Percentiles rank a stretch among this genome's conserved stretches.
Evolutionary conservation across 2,797 vertebrate genomes (phyloP).

Genomic region (Takifugu rubripes): DNA sequence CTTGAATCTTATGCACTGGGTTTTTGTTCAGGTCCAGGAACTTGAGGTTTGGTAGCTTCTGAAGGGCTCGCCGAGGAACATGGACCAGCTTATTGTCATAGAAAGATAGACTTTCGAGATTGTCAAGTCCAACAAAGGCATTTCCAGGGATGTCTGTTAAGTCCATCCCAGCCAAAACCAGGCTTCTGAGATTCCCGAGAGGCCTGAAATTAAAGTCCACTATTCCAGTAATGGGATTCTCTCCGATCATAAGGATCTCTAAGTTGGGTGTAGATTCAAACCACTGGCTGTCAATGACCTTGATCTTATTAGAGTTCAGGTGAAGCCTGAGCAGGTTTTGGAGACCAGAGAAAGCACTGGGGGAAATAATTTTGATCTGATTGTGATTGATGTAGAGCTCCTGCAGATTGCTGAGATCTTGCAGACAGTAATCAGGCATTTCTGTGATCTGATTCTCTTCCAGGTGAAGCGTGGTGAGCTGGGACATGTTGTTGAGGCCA

Average conservation of each 20-base stretch:
- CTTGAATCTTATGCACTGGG: conserved; percentile 90
- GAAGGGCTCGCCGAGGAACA: conserved; percentile 89
- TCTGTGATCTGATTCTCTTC: conserved; percentile 95
- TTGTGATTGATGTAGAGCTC: conserved; percentile 99
- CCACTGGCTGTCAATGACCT: conserved; percentile 90
- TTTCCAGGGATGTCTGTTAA: conserved; percentile 92
- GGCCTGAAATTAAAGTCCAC: conserved; percentile 94
- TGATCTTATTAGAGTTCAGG: conserved; percentile 93
- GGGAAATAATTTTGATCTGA: conserved; percentile 89
- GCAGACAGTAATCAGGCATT: conserved; percentile 91
- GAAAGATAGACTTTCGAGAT: conserved; percentile 93
- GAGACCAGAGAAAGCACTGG: conserved; percentile 90
- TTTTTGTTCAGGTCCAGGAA: conserved; percentile 99
- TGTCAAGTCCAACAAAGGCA: conserved; percentile 92
- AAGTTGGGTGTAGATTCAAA: conserved; percentile 94
- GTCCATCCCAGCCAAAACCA: conserved; percentile 95
- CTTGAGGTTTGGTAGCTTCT: conserved; percentile 93
- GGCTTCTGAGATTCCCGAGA: conserved; percentile 86
- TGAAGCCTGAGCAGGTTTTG: conserved; percentile 90
- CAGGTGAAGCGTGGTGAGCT: conserved; percentile 93
- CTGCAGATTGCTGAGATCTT: conserved; percentile 90
- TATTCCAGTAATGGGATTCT: conserved; percentile 93
- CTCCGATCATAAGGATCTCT: conserved; percentile 98
- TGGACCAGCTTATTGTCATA: conserved; percentile 90
- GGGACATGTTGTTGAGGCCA: conserved; percentile 89